A percentile compares a stretch with the other conserved stretches of the same genome.
phyloP scores from a whole-genome alignment of 2,113 vertebrate species.

The Hippocampus abdominalis region DNA sequence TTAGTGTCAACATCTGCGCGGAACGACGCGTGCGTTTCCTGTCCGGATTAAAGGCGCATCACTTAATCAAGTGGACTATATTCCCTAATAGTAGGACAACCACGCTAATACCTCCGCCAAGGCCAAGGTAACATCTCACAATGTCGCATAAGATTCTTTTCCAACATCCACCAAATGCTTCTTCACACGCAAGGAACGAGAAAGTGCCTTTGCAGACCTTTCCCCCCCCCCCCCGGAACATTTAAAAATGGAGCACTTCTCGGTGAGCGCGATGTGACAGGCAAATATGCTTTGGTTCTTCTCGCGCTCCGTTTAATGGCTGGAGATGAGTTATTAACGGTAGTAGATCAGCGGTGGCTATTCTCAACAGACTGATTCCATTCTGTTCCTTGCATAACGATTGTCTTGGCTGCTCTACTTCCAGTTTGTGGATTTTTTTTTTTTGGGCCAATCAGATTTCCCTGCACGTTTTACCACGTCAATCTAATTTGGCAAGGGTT shows the following conservation, averaged over 20 bases:
- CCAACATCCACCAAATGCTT: not conserved
- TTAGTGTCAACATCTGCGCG: not conserved
- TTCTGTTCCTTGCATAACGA: not conserved
- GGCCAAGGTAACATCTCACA: not conserved
- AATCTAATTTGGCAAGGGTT: no score
- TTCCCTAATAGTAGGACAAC: not conserved
- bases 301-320: not conserved
- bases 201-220: not conserved
- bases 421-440: not conserved
- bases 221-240: conserved; percentile 49
- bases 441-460: not conserved
- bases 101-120: not conserved
- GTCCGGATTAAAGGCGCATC: not conserved
- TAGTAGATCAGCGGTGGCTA: not conserved
- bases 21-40: not conserved
- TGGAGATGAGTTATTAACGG: not conserved
- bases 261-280: not conserved
- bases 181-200: not conserved
- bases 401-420: no score
- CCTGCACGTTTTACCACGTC: no score
- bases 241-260: conserved; percentile 56
- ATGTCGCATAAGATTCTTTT: no score
- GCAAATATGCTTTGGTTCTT: not conserved
- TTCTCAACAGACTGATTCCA: not conserved
- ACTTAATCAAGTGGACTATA: not conserved